phyloP scores from a whole-genome alignment of 2,888 invertebrate species.

The Drosophila rellima region DNA sequence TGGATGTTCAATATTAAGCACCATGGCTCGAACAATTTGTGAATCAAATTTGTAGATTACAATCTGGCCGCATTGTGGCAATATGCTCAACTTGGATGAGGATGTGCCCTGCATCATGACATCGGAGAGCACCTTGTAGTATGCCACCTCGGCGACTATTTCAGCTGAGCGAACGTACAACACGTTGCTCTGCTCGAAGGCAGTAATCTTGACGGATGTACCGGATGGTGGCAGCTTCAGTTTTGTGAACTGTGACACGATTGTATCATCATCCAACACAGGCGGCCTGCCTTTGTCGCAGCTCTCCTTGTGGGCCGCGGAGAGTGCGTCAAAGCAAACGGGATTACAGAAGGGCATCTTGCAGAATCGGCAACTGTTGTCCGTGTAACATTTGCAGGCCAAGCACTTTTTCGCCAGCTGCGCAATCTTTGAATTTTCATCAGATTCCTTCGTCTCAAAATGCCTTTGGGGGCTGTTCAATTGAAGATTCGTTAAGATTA shows the following conservation, averaged over 20 bases:
- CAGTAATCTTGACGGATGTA: slow-evolving; percentile 73
- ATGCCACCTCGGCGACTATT: slow-evolving; percentile 63
- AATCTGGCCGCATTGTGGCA: slow-evolving; percentile 79
- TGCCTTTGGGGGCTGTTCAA: slow-evolving; percentile 14
- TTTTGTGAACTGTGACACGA: slow-evolving; percentile 2
- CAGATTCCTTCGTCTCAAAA: background rate
- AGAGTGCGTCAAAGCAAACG: slow-evolving; percentile 72
- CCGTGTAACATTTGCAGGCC: slow-evolving; percentile 45
- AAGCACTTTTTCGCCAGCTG: slow-evolving; percentile 33
- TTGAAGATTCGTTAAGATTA: background rate
- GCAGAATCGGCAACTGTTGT: slow-evolving; percentile 52
- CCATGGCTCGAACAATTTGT: slow-evolving; percentile 78
- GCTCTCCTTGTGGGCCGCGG: slow-evolving; percentile 27
- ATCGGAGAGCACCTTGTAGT: slow-evolving; percentile 65
- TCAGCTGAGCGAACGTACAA: slow-evolving; percentile 82
- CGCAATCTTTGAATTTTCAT: background rate
- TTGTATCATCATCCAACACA: slow-evolving; percentile 9
- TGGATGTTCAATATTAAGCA: slow-evolving; percentile 70
- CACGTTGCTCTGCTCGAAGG: slow-evolving; percentile 81
- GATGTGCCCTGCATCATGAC: slow-evolving; percentile 59
- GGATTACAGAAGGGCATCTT: slow-evolving; percentile 74
- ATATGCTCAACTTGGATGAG: slow-evolving; percentile 48
- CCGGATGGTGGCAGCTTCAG: slow-evolving; percentile 69
- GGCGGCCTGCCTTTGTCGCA: slow-evolving; percentile 33
- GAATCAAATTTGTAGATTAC: slow-evolving; percentile 73